Percentiles rank a stretch among this genome's conserved stretches.
These are phyloP conservation scores for Entosphenus tridentatus DNA, from an alignment of 2,113 vertebrate genomes.

Conservation along the genomic window DNA sequence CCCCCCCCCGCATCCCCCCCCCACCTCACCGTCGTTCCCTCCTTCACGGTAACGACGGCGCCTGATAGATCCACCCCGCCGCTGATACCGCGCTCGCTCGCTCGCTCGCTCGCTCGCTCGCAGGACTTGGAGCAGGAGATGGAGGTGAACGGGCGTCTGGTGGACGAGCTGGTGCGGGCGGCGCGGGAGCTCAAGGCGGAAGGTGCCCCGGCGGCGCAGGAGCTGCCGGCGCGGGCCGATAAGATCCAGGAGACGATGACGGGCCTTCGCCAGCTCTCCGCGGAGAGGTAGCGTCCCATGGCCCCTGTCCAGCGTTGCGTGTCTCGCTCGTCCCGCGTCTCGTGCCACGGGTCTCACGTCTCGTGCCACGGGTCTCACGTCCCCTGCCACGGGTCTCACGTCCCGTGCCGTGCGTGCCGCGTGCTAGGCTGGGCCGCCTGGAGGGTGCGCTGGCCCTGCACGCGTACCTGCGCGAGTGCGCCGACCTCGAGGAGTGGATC, in stretches of 20 bases:
- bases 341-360: too few relatives aligned
- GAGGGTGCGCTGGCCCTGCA: constrained; percentile 35
- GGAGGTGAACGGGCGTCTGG: constrained; percentile 14
- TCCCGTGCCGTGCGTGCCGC: background rate
- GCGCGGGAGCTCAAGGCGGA: constrained; percentile 20
- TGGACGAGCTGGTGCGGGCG: constrained; percentile 17
- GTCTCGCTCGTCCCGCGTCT: too few relatives aligned
- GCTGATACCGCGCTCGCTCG: background rate
- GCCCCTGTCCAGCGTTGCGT: too few relatives aligned
- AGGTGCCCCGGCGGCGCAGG: constrained; percentile 18
- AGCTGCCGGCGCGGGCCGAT: constrained; percentile 6
- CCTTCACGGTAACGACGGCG: too few relatives aligned
- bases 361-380: background rate
- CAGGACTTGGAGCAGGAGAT: constrained; percentile 27
- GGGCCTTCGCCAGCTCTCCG: constrained; percentile 26
- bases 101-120: constrained; percentile 5
- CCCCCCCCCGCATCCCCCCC: too few relatives aligned
- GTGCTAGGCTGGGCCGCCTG: constrained; percentile 18
- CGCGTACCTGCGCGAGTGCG: constrained; percentile 35
- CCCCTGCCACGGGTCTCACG: background rate
- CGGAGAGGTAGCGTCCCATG: constrained; percentile 22
- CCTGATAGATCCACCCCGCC: too few relatives aligned
- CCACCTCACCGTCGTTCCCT: too few relatives aligned
- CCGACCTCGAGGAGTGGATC: constrained; percentile 43
- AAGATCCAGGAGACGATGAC: constrained; percentile 23